A percentile compares a stretch with the other conserved stretches of the same genome.
Evolutionary conservation across 2,888 invertebrate species (phyloP).

Genomic region (Stomorhina lunata): DNA sequence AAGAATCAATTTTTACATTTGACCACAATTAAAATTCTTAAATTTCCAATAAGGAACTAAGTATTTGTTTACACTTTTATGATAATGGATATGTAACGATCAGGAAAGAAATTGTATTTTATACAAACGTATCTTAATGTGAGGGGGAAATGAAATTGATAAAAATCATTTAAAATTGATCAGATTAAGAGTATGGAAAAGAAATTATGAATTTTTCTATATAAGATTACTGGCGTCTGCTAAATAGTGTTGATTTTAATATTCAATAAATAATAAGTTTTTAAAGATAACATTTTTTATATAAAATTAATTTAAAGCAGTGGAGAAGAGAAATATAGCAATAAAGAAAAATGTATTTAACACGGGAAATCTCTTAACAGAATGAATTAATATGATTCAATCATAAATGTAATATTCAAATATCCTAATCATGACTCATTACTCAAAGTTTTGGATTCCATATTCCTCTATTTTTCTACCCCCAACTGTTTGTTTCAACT

Average conservation of each 20-base stretch:
- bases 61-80: slow-evolving; percentile 13
- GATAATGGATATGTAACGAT: neutral
- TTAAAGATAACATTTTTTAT: slow-evolving; percentile 15
- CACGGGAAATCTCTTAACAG: neutral
- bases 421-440: neutral
- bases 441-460: neutral
- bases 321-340: neutral
- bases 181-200: neutral
- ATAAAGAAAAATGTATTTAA: neutral
- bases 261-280: slow-evolving; percentile 10
- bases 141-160: neutral
- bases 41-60: slow-evolving; percentile 55
- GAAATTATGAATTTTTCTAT: slow-evolving; percentile 13
- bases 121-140: slow-evolving; percentile 2
- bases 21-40: slow-evolving; percentile 56
- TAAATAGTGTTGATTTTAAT: neutral
- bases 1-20: slow-evolving; percentile 8
- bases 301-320: neutral
- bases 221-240: slow-evolving; percentile 63
- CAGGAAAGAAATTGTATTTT: slow-evolving; percentile 34
- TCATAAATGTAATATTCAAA: no score
- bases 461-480: neutral
- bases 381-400: no score
- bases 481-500: slow-evolving; percentile 15
- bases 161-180: slow-evolving; percentile 22